Evolutionary conservation across 1,140 invertebrate species (phyloP), one percentile per base, ranked within the genome.

Genomic region (Drosophila murphyi): DNA sequence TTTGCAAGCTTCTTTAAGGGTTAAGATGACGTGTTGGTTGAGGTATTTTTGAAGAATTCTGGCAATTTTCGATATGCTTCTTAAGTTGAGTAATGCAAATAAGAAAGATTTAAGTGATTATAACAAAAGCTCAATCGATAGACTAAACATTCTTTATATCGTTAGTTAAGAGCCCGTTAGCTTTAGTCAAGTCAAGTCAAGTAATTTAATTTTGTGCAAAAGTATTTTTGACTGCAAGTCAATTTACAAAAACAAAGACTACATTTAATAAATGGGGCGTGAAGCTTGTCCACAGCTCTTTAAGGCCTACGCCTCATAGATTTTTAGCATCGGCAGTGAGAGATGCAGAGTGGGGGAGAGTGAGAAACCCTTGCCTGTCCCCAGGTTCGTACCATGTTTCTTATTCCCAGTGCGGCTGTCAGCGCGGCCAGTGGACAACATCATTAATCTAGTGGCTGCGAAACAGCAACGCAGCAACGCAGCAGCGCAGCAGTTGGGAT

Each of bases 361-460:
- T 35, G 8, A 5, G 12, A 62, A 52, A 65, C 32, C 52, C 45
- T 57, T 51, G 4, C 37, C 35, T 55, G 35, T 35, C 29, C 39
- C 37, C 34, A 20, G 20, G 20, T 20, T 20, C 20, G 20, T 20
- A 20, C 1, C 20, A 20, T 20, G 20, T 20, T 12, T 43, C 56
- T 55, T 39, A 43, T 35, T 10, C 12, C n/a, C n/a, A 41, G 52
- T 28, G 48, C 34, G 37, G 63, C 85, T 88, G 85, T 89, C 85
- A 88, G 73, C 85, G 65, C 0, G 20, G 52, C 43, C 57, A 68
- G 72, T 83, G 69, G 72, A 83, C 76, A 59, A 45, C 57, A 85
- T 85, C 85, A 88, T 88, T 88, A 88, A 88, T 88, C 85, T 87
- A 81, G 78, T 70, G 76, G 72, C 82, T 80, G 71, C 63, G 52